phyloP scores from a whole-genome alignment of 2,113 vertebrate genomes.

The Tympanuchus pallidicinctus region DNA sequence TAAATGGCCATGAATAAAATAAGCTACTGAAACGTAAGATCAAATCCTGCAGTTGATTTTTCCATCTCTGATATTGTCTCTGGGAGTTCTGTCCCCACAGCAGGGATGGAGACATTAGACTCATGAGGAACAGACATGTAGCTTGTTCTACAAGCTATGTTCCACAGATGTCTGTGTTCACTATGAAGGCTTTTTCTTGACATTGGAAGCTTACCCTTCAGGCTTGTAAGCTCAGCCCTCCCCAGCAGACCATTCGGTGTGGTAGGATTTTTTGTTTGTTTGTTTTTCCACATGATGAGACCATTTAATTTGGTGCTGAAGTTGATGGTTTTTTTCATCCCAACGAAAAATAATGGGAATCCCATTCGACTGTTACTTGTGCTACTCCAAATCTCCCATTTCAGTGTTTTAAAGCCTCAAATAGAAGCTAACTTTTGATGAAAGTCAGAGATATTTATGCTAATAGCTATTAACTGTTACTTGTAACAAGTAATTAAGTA shows the following conservation, averaged over 20 bases:
- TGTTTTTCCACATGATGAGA: not conserved
- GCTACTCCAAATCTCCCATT: not conserved
- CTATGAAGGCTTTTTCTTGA: not conserved
- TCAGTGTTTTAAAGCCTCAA: not conserved
- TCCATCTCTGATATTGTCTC: not conserved
- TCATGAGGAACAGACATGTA: not conserved
- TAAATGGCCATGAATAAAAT: slow-evolving; percentile 37
- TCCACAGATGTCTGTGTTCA: not conserved
- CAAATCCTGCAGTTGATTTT: not conserved
- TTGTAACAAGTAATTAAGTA: not conserved
- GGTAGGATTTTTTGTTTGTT: not conserved
- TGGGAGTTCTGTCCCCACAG: not conserved
- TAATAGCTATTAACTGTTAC: not conserved
- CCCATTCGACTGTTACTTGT: not conserved
- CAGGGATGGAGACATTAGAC: not conserved
- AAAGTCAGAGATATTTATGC: not conserved
- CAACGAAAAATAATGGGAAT: not conserved
- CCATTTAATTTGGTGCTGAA: not conserved
- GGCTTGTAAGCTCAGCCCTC: not conserved
- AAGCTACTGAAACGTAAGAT: not conserved
- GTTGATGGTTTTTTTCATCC: not conserved
- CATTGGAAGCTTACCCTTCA: not conserved
- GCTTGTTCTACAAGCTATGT: slow-evolving; percentile 19
- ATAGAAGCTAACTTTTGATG: not conserved
- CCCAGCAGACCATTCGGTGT: not conserved